These are phyloP conservation scores for Colletes gigas DNA, from an alignment of 1,140 invertebrate species.

Conservation along the genomic window DNA sequence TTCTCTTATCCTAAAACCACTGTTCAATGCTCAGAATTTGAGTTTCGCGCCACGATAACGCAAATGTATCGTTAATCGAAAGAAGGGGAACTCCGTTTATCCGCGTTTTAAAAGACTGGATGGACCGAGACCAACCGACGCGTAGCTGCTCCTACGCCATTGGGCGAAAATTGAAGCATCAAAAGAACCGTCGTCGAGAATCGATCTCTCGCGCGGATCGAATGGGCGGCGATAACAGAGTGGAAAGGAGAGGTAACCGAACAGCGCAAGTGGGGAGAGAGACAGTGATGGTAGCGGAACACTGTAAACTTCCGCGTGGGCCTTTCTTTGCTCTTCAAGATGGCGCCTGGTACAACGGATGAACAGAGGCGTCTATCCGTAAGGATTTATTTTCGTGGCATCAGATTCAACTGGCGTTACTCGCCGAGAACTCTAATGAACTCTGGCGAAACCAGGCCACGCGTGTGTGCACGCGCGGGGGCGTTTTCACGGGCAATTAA, in stretches of 20 bases:
- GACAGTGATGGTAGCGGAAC: slow-evolving; percentile 42
- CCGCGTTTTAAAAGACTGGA: too few species aligned
- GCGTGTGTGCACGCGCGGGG: slow-evolving; percentile 45
- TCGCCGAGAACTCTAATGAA: slow-evolving; percentile 62
- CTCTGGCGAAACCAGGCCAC: slow-evolving; percentile 59
- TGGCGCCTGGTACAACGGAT: slow-evolving; percentile 38
- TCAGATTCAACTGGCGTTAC: slow-evolving; percentile 59
- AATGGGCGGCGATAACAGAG: slow-evolving; percentile 55
- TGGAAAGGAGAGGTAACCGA: slow-evolving; percentile 25
- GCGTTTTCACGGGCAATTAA: slow-evolving; percentile 71
- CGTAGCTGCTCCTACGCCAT: slow-evolving; percentile 4
- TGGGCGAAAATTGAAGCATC: slow-evolving; percentile 49
- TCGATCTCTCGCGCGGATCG: slow-evolving; percentile 49
- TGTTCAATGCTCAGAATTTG: neutral
- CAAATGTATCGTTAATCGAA: neutral
- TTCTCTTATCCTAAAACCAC: neutral
- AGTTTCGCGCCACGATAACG: neutral
- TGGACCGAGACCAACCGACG: too few species aligned
- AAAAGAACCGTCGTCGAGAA: slow-evolving; percentile 47
- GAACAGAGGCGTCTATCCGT: slow-evolving; percentile 44
- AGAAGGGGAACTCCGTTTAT: too few species aligned
- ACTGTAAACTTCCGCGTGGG: slow-evolving; percentile 69
- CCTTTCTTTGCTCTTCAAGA: slow-evolving; percentile 56
- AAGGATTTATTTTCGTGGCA: slow-evolving; percentile 63
- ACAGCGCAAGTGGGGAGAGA: neutral